phyloP scores from a whole-genome alignment of 2,888 invertebrate species.

The Flexamia atlantica region DNA sequence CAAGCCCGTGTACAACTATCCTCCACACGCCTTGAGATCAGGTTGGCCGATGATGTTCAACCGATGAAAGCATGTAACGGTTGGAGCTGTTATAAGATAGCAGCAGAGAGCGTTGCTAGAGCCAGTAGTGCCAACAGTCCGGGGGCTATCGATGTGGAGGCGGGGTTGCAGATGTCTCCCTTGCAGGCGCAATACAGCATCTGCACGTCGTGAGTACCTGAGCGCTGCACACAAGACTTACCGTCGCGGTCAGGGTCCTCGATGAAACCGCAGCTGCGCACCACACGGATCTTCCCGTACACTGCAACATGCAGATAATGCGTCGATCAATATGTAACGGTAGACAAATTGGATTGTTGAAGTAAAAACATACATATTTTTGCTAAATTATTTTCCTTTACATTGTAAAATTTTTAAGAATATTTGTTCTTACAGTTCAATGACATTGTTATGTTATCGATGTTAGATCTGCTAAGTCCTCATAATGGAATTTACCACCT shows the following conservation, averaged over 20 bases:
- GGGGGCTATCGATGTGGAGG: constrained; percentile 8
- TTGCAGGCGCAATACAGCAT: constrained; percentile 89
- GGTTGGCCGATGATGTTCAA: neutral
- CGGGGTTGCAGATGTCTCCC: constrained; percentile 86
- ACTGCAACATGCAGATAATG: constrained; percentile 83
- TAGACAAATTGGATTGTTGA: too few relatives aligned
- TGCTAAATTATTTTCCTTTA: too few relatives aligned
- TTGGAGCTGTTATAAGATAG: constrained; percentile 65
- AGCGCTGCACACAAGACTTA: constrained; percentile 81
- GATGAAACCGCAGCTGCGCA: constrained; percentile 89
- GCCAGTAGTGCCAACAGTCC: neutral
- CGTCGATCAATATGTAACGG: too few relatives aligned
- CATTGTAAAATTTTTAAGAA: too few relatives aligned
- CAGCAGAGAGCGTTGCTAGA: constrained; percentile 51
- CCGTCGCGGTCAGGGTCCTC: constrained; percentile 79
- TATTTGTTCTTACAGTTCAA: too few relatives aligned
- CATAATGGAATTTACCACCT: too few relatives aligned
- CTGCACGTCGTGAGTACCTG: constrained; percentile 86
- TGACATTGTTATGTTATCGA: too few relatives aligned
- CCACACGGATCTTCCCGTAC: constrained; percentile 85
- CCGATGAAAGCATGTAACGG: neutral
- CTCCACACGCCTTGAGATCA: constrained; percentile 25
- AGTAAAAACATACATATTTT: too few relatives aligned
- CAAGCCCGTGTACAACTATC: constrained; percentile 41
- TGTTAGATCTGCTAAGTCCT: too few relatives aligned